These are phyloP conservation scores for Chaetops frenatus DNA, from an alignment of 2,113 vertebrate genomes.

Conservation along the genomic window DNA sequence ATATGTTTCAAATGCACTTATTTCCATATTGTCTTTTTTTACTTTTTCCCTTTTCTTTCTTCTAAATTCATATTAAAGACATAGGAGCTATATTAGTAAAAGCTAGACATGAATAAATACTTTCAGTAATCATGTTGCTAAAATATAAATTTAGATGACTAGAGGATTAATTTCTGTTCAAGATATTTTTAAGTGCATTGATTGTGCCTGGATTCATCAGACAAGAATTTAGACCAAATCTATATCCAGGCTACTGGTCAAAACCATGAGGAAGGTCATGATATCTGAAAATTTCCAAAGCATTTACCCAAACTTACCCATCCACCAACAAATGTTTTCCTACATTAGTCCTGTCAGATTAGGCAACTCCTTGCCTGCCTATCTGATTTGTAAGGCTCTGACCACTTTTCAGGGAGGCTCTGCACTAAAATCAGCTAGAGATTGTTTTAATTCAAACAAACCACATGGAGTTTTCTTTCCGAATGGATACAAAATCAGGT, in stretches of 20 bases:
- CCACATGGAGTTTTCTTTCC: background rate
- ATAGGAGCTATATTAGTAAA: background rate
- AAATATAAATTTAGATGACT: background rate
- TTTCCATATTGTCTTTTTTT: background rate
- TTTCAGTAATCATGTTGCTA: background rate
- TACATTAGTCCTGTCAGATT: background rate
- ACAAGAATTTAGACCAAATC: background rate
- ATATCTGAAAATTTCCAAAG: background rate
- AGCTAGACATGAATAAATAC: background rate
- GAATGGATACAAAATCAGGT: background rate
- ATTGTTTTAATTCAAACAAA: background rate
- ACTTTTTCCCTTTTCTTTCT: background rate
- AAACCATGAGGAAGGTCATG: background rate
- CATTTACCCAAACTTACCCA: background rate
- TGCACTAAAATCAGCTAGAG: background rate
- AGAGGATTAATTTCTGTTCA: background rate
- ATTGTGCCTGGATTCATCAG: background rate
- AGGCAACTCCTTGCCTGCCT: background rate
- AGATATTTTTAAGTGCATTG: background rate
- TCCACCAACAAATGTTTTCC: accelerated
- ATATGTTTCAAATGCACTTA: background rate
- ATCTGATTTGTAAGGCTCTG: background rate
- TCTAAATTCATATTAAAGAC: background rate
- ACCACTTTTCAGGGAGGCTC: background rate
- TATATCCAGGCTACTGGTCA: background rate